Base-by-base conservation (phyloP, 2,888 invertebrate genomes). In the Limnephilus marmoratus region DNA sequence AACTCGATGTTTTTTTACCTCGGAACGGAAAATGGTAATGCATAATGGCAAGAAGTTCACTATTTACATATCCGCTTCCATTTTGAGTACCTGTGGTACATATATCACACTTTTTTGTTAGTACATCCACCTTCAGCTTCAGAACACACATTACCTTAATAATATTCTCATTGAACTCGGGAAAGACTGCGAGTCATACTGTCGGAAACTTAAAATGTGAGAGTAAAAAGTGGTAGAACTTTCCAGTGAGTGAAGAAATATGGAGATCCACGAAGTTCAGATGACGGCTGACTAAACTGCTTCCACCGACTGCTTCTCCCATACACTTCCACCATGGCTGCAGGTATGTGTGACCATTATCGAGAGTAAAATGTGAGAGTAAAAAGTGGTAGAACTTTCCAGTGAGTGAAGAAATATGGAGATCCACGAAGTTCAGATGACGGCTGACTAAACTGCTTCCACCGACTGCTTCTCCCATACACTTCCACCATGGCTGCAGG, bases 331-430 rank as follows among this genome's bases (percentile, higher is more conserved):
- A 41, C 18, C 83, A 83, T 83, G 83, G 83, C 83, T 24, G 83
- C 83, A 83, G 83, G 83, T 83, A 83, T 37, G 83, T 83, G 24
- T 24, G 18, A 24, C 68, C 7, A 41, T 37, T 49, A 49, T 49
- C n/a, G n/a, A n/a, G n/a, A n/a, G n/a, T 34, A 37, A 34, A 15
- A 83, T 83, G 83, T 83, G 83, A 83, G 37, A 83, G 37, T 83
- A 34, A 83, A 83, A 37, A 83, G 37, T 83, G 83, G 37, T 11
- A 34, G 83, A 37, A 83, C 83, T 83, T 83, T 83, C 83, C 34
- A 83, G 83, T 83, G 83, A 83, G 15, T 24, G 83, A 83, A 83
- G 83, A 83, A 68, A 83, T 83, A 83, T 83, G 83, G 83, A 83
- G 83, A 83, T 83, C n/a, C 68, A 68, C 68, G 68, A 24, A 24